phyloP scores from a whole-genome alignment of 2,113 vertebrate genomes.

The Oryzias celebensis region DNA sequence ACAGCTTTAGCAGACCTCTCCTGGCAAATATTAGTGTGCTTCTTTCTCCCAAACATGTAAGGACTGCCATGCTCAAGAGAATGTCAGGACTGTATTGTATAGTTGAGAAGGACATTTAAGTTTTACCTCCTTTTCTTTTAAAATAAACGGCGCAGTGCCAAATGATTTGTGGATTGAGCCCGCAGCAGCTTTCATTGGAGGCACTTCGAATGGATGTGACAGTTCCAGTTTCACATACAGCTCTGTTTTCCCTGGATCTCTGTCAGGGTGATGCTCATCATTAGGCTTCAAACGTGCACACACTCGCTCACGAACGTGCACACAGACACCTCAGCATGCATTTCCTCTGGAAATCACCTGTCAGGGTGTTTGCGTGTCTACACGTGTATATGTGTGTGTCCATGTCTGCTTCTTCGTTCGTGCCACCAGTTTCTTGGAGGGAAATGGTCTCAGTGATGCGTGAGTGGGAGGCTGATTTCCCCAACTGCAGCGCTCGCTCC shows the following conservation, averaged over 20 bases:
- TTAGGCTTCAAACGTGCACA: slow-evolving; percentile 49
- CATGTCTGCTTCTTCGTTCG: slow-evolving; percentile 53
- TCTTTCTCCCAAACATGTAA: slow-evolving; percentile 35
- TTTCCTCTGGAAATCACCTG: slow-evolving; percentile 43
- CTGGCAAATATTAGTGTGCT: slow-evolving; percentile 41
- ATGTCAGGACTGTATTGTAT: slow-evolving; percentile 36
- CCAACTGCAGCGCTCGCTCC: slow-evolving; percentile 67
- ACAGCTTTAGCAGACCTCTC: slow-evolving; percentile 60
- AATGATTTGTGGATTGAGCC: slow-evolving; percentile 50
- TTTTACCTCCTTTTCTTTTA: slow-evolving; percentile 39
- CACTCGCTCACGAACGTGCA: slow-evolving; percentile 24
- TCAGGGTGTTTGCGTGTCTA: slow-evolving; percentile 31
- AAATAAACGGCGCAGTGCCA: slow-evolving; percentile 61
- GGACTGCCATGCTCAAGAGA: slow-evolving; percentile 30
- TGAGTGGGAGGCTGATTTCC: slow-evolving; percentile 74
- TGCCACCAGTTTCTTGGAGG: slow-evolving; percentile 68
- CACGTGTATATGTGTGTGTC: slow-evolving; percentile 34
- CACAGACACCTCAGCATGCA: slow-evolving; percentile 20
- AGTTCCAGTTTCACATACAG: slow-evolving; percentile 68
- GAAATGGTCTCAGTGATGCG: slow-evolving; percentile 68
- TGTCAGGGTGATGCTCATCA: slow-evolving; percentile 67
- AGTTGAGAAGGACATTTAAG: slow-evolving; percentile 49
- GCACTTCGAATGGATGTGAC: slow-evolving; percentile 65
- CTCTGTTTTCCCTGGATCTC: slow-evolving; percentile 67
- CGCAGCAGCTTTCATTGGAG: slow-evolving; percentile 56